A percentile compares a stretch with the other conserved stretches of the same genome.
Evolutionary conservation across 2,888 invertebrate species (phyloP).

Genomic region (Cheiracanthium punctorium): DNA sequence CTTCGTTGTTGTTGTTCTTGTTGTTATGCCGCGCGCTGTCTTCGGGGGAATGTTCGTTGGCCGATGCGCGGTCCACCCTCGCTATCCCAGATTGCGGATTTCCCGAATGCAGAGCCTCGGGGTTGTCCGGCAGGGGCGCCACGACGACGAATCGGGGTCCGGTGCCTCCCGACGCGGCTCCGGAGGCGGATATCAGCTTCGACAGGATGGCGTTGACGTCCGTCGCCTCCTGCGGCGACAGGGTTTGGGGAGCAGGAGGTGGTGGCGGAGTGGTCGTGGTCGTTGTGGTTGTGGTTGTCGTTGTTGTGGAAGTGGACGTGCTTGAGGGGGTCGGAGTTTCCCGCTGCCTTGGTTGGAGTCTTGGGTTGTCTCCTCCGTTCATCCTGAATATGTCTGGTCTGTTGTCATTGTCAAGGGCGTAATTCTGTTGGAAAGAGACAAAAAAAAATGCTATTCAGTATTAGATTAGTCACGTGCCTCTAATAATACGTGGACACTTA

Average conservation of each 20-base stretch:
- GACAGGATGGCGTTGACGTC: conserved; percentile 63
- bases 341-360: not conserved
- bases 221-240: conserved; percentile 41
- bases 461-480: too few relatives aligned
- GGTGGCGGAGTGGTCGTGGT: conserved; percentile 34
- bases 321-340: not conserved
- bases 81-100: conserved; percentile 11
- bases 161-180: conserved; percentile 36
- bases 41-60: not conserved
- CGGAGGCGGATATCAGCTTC: conserved; percentile 50
- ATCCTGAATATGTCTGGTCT: conserved; percentile 53
- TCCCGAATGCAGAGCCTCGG: not conserved
- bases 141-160: conserved; percentile 62
- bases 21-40: conserved; percentile 37
- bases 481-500: too few relatives aligned
- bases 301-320: conserved; percentile 19
- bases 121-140: conserved; percentile 56
- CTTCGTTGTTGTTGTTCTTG: conserved; percentile 13
- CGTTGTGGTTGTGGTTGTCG: conserved; percentile 19
- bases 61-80: conserved; percentile 26
- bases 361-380: conserved; percentile 40
- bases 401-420: conserved; percentile 32
- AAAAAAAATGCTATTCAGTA: not conserved
- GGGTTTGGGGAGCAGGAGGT: conserved; percentile 26
- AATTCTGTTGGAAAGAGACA: conserved; percentile 26